Evolutionary conservation across 2,113 vertebrate species (phyloP).

Genomic region (Dolichallabes microphthalmus): DNA sequence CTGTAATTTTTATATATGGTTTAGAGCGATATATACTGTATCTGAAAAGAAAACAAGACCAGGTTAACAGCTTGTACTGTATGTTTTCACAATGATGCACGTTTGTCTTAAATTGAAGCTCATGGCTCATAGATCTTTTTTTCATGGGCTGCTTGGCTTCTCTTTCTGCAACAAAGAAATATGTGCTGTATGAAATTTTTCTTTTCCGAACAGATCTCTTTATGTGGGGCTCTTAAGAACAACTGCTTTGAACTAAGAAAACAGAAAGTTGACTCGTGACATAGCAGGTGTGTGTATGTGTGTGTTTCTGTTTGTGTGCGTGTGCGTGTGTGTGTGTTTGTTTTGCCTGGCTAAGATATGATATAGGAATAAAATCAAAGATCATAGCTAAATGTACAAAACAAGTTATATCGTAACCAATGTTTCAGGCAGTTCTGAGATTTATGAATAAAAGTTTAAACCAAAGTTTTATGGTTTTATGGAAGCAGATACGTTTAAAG

Average conservation of each 20-base stretch:
- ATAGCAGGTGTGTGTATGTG: constrained; percentile 12
- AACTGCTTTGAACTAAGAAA: constrained; percentile 10
- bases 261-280: neutral
- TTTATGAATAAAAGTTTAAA: constrained; percentile 2
- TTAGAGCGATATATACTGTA: neutral
- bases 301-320: neutral
- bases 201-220: constrained; percentile 21
- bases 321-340: constrained; percentile 2
- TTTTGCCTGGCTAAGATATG: neutral
- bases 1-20: no score
- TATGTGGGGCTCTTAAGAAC: neutral
- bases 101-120: constrained; percentile 19
- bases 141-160: constrained; percentile 25
- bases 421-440: constrained; percentile 12
- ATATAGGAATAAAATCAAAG: neutral
- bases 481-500: neutral
- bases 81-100: constrained; percentile 15
- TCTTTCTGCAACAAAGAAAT: constrained; percentile 17
- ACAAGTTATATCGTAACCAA: neutral
- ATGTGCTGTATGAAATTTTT: constrained; percentile 18
- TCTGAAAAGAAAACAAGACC: neutral
- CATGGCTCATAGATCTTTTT: constrained; percentile 20
- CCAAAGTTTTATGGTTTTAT: neutral
- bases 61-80: constrained; percentile 1
- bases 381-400: constrained; percentile 1